Conservation (phyloP, 1,140 invertebrate species). For the Dreissena rostriformis region DNA sequence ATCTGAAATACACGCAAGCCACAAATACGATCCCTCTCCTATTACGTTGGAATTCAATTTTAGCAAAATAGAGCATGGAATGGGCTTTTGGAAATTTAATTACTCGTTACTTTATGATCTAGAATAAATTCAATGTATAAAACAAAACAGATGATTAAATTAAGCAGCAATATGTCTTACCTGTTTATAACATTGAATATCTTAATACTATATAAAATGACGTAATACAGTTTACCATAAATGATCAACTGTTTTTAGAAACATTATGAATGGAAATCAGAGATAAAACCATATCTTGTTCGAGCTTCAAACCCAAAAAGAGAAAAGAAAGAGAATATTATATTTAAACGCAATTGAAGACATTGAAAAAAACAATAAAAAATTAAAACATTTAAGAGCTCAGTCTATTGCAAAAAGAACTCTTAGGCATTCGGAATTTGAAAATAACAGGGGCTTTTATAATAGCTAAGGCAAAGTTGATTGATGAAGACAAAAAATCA, state of each 20-base stretch:
- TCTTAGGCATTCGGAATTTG: background rate
- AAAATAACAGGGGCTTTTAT: constrained; percentile 36
- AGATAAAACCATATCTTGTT: constrained; percentile 35
- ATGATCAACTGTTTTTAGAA: constrained; percentile 49
- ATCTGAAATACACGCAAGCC: constrained; percentile 39
- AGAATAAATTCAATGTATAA: constrained; percentile 13
- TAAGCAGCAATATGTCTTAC: constrained; percentile 10
- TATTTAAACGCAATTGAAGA: background rate
- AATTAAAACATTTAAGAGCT: background rate
- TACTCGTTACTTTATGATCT: constrained; percentile 28
- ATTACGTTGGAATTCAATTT: constrained; percentile 27
- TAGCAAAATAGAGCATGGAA: constrained; percentile 38
- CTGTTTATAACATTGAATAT: background rate
- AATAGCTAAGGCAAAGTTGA: constrained; percentile 35
- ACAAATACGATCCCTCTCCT: constrained; percentile 4
- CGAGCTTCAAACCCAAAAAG: constrained; percentile 5
- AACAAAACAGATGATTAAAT: background rate
- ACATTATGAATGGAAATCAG: constrained; percentile 34
- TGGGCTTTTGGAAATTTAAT: constrained; percentile 51
- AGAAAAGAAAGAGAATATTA: constrained; percentile 8
- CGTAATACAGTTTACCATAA: constrained; percentile 19
- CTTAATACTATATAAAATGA: constrained; percentile 24
- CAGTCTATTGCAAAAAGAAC: constrained; percentile 6
- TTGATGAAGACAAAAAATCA: constrained; percentile 50
- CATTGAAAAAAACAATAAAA: constrained; percentile 10